Evolutionary conservation across 2,888 invertebrate species (phyloP), one percentile per base, ranked within the genome.

Genomic region (Dascillus cervinus): DNA sequence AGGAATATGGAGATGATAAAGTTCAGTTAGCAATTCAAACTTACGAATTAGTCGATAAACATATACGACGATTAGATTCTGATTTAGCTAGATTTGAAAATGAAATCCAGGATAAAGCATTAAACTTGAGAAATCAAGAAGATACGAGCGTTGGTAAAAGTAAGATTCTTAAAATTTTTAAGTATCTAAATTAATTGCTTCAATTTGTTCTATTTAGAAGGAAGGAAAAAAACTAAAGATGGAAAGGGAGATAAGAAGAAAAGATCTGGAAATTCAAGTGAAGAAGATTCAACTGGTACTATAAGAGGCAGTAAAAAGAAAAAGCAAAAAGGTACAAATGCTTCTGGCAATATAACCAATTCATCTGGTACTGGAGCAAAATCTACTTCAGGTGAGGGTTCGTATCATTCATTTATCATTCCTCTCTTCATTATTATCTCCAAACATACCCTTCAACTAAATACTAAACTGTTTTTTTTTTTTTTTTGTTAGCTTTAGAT

Each of bases 41-140:
- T 0, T 98, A 98, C 58, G 97, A 98, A 69, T 70, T 96, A 65
- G 94, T 96, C 19, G 96, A 98, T 64, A 96, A 96, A 64, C 96
- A 97, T 62, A 97, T 97, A 46, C 73, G 96, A 51, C 78, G 92
- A 49, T 70, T 97, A 53, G 97, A 97, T 66, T 90, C 92, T 32
- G 96, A 97, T 71, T 73, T 97, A 56, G 92, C 94, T 1, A 77
- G 94, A 38, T 97, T 97, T 62, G 96, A 97, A 64, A 85, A 91
- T 1, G 95, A 96, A 66, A 86, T 96, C 52, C 95, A 95, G 63
- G 95, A 96, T 58, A 94, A 94, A 67, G 85, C 88, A 2, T 67
- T 87, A 43, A 85, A 77, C 43, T 82, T 79, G 11, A 75, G 83
- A 25, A 79, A 81, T 49, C 75, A 77, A 41, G 75, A 79, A 24